phyloP scores from a whole-genome alignment of 2,113 vertebrate genomes.

The Tachuris rubrigastra region DNA sequence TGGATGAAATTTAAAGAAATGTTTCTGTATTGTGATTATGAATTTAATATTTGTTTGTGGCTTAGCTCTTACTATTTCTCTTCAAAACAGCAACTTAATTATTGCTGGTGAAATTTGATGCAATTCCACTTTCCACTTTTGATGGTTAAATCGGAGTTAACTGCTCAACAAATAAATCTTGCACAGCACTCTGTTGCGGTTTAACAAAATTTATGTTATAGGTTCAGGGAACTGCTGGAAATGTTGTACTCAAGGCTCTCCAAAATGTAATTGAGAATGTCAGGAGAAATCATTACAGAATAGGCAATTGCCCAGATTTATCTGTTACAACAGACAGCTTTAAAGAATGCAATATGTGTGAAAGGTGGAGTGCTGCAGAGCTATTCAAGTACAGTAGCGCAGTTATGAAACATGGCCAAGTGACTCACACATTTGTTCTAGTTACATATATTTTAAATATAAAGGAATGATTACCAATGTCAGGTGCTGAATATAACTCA shows the following conservation, averaged over 20 bases:
- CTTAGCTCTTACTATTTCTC: not conserved
- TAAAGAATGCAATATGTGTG: not conserved
- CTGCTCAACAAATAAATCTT: constrained; percentile 61
- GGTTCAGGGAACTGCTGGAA: constrained; percentile 43
- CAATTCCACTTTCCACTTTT: not conserved
- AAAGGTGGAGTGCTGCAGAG: not conserved
- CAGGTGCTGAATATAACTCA: not conserved
- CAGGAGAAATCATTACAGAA: constrained; percentile 61
- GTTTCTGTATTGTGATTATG: not conserved
- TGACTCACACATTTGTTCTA: not conserved
- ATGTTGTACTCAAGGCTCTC: constrained; percentile 55
- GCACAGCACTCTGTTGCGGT: constrained; percentile 19
- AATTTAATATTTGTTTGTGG: not conserved
- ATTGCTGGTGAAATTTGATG: not conserved
- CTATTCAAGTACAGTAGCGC: not conserved
- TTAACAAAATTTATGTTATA: constrained; percentile 65
- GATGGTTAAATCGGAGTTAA: constrained; percentile 38
- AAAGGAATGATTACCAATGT: not conserved
- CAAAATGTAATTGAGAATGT: constrained; percentile 69
- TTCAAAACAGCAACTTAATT: constrained; percentile 42
- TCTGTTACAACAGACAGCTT: constrained; percentile 20
- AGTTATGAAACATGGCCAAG: not conserved
- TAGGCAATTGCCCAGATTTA: constrained; percentile 36
- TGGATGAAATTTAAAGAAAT: not conserved
- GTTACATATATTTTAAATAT: constrained; percentile 41